Conservation (phyloP, 2,797 vertebrate species). For the Lepilemur septentrionalis region DNA sequence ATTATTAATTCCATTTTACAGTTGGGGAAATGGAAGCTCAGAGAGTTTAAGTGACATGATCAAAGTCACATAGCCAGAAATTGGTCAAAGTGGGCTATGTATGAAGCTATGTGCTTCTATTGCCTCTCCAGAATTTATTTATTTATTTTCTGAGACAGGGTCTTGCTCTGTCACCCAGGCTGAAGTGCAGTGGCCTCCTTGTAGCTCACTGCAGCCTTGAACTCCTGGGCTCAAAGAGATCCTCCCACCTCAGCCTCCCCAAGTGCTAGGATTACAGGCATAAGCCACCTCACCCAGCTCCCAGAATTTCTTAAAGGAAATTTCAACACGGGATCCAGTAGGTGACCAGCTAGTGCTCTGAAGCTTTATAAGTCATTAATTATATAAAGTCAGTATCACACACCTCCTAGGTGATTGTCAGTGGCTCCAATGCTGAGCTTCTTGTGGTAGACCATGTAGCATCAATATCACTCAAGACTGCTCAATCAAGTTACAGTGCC, state of each 20-base stretch:
- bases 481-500: not conserved
- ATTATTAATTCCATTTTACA: not conserved
- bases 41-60: not conserved
- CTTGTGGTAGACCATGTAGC: not conserved
- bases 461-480: not conserved
- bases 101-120: not conserved
- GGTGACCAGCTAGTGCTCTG: not conserved
- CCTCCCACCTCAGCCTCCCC: not conserved
- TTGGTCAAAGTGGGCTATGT: not conserved
- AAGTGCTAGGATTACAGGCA: not conserved
- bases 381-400: not conserved
- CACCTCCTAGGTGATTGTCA: not conserved
- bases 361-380: not conserved
- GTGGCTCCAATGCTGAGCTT: not conserved
- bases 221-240: not conserved
- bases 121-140: constrained; percentile 1
- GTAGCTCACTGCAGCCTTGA: not conserved
- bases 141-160: not conserved
- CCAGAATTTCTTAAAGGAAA: constrained; percentile 26
- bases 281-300: not conserved
- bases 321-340: not conserved
- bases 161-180: not conserved
- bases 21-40: not conserved
- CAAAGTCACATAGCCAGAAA: not conserved
- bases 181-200: not conserved